Conservation (phyloP, 2,797 vertebrate species). For the Peromyscus nudipes region DNA sequence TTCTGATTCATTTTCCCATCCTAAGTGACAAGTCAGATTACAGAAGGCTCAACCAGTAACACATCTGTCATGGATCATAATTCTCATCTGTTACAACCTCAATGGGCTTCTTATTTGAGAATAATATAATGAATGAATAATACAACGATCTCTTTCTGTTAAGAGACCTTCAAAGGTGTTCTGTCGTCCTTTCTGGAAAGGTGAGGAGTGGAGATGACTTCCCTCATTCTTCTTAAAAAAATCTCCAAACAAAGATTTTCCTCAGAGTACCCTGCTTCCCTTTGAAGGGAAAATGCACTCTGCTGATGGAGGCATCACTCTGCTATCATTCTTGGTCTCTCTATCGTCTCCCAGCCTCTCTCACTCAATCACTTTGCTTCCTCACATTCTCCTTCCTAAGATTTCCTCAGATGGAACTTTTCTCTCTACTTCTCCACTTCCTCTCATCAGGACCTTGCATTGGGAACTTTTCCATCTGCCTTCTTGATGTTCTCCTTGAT, state of each 20-base stretch:
- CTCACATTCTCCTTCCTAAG: neutral
- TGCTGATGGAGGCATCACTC: neutral
- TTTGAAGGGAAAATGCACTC: neutral
- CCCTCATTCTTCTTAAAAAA: neutral
- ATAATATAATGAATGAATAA: constrained; percentile 10
- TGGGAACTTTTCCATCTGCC: neutral
- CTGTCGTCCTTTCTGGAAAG: constrained; percentile 19
- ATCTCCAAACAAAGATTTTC: neutral
- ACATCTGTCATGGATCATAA: neutral
- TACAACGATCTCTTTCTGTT: neutral
- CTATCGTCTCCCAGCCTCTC: neutral
- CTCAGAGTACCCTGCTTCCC: neutral
- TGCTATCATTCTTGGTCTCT: neutral
- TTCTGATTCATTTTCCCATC: constrained; percentile 20
- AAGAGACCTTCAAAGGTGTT: neutral
- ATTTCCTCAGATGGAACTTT: neutral
- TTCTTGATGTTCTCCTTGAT: neutral
- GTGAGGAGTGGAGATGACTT: neutral
- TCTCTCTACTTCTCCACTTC: neutral
- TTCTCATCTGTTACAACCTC: constrained; percentile 3
- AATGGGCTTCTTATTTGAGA: neutral
- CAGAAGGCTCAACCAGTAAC: constrained; percentile 15
- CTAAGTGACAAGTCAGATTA: constrained; percentile 62
- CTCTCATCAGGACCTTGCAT: neutral
- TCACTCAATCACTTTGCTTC: neutral